Evolutionary conservation across 2,113 vertebrate genomes (phyloP).

Genomic region (Cochlearius cochlearius): DNA sequence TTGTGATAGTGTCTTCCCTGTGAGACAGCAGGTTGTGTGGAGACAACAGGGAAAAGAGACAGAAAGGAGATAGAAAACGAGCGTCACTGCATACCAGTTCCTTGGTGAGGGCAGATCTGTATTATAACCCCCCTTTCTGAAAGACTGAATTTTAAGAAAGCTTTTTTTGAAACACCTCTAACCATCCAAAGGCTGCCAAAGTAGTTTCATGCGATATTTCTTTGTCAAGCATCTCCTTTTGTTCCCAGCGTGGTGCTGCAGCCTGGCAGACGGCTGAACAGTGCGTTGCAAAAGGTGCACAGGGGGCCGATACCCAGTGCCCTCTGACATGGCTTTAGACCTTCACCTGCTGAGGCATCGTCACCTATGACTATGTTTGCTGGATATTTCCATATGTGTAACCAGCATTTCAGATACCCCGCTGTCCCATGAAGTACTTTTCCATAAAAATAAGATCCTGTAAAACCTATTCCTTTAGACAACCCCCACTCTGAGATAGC

Average conservation of each 20-base stretch:
- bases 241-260: background rate
- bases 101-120: background rate
- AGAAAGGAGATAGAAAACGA: background rate
- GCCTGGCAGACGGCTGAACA: background rate
- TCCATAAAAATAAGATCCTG: background rate
- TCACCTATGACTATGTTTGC: background rate
- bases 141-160: background rate
- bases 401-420: background rate
- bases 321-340: background rate
- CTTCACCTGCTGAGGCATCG: background rate
- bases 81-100: background rate
- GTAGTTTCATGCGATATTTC: background rate
- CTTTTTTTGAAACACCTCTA: background rate
- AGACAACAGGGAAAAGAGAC: background rate
- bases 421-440: background rate
- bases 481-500: background rate
- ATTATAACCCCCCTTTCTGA: background rate
- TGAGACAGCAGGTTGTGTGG: background rate
- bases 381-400: background rate
- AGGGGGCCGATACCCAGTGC: background rate
- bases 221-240: background rate
- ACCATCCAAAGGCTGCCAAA: background rate
- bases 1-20: background rate
- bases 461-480: background rate
- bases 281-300: background rate